Evolutionary conservation across 2,888 invertebrate species (phyloP).

Genomic region (Euplexia lucipara): DNA sequence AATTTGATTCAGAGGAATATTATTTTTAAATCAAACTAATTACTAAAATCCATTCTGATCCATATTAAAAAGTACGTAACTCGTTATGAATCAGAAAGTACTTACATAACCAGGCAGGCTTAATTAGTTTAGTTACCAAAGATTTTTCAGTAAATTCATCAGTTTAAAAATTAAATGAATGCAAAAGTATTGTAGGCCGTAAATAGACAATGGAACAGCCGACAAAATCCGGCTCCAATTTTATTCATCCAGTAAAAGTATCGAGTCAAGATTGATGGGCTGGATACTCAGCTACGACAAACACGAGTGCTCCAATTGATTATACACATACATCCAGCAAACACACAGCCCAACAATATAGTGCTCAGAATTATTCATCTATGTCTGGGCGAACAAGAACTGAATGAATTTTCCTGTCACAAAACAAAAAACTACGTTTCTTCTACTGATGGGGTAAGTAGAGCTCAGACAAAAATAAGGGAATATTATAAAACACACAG

Average conservation of each 20-base stretch:
- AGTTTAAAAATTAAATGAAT: conserved; percentile 21
- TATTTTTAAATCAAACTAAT: conserved; percentile 19
- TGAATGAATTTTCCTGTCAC: neutral
- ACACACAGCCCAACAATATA: conserved; percentile 2
- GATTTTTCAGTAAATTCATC: neutral
- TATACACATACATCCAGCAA: conserved; percentile 34
- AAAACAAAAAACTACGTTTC: neutral
- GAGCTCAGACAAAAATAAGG: neutral
- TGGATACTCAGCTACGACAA: conserved; percentile 63
- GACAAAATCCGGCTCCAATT: conserved; percentile 70
- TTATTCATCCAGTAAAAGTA: conserved; percentile 72
- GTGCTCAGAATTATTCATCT: conserved; percentile 3
- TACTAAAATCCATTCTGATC: neutral
- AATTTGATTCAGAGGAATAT: conserved; percentile 61
- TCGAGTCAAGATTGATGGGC: conserved; percentile 74
- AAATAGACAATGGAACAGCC: conserved; percentile 55
- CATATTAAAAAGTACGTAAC: too few species aligned
- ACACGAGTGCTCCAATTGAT: conserved; percentile 61
- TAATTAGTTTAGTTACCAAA: neutral
- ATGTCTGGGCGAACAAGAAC: neutral
- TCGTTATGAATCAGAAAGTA: too few species aligned
- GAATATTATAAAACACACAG: conserved; percentile 14
- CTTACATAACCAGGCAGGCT: too few species aligned
- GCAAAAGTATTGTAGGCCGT: conserved; percentile 27
- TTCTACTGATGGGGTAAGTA: neutral